Base-by-base conservation (phyloP, 2,113 vertebrate genomes). In the Semnopithecus entellus region DNA sequence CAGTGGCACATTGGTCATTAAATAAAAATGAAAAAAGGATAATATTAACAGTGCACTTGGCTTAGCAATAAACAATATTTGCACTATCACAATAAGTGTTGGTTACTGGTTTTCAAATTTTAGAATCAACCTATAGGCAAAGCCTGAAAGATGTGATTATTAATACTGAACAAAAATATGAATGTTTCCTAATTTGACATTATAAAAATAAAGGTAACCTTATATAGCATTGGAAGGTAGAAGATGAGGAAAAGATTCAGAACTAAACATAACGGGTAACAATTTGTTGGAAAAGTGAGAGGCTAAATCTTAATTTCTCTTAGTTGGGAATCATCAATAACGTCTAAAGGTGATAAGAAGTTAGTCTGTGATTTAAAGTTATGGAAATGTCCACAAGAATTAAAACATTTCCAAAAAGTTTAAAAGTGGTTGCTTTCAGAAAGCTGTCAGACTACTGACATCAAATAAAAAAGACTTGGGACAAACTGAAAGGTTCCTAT, bases 71-170 rank as follows among this genome's bases (percentile, higher is more conserved):
- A 92, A 81, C 22, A 68, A 14, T 88, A 88, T 82, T 83, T 80
- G 84, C 5, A 76, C 9, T 23, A 32, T 43, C 10, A 70, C 18
- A 90, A 0, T 81, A 88, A 88, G 13, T 84, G 32, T 14, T 90
- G 45, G 84, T 75, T 88, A 73, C 3, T 88, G 43, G 43, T 61
- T 89, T 94, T 81, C 50, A 92, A 92, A 91, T 64, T 96, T 88
- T 61, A 86, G 57, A 89, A 80, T 88, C 73, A 85, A 91, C 18
- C 11, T 48, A 68, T 1, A 94, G 48, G 45, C 38, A 88, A 94
- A 91, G 40, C 30, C 50, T 84, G 64, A 89, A 79, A 91, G 64
- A 72, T 10, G 6, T 84, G 14, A 76, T 35, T 64, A 89, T 3
- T 66, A 30, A 91, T 68, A 80, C 30, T 20, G 8, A 64, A 91